Evolutionary conservation across 2,888 invertebrate species (phyloP), one percentile per base, ranked within the genome.

Genomic region (Caenorhabditis zanzibari): DNA sequence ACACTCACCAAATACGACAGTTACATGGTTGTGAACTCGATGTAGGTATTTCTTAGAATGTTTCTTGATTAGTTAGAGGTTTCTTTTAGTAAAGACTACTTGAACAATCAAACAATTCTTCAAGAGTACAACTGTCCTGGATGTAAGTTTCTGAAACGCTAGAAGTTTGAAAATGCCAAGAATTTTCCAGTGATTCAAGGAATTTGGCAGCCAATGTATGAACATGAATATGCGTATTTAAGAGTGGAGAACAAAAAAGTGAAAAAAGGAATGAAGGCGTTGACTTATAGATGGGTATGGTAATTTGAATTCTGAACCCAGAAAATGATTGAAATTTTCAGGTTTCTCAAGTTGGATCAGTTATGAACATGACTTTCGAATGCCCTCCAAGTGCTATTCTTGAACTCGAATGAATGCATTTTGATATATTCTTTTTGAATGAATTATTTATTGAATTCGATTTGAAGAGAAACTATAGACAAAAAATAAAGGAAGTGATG

Each of bases 291-390:
- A 77, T 77, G 77, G 77, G 71, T 77, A 47, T 24, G 24, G 1
- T 16, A 1, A 52, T 6, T 7, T 19, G 19, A 26, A 32, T 7
- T n/a, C 28, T 7, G 12, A 14, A 4, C 28, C 6, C 9, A 19
- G 59, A 59, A 41, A 35, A n/a, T n/a, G 12, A 22, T 22, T 14
- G 12, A 28, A 32, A 24, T 56, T 58, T 77, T 22, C 61, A 77
- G 76, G 61, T 69, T 24, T n/a, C 44, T 24, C 77, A 54, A 56
- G 32, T 47, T 1, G 77, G 69, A 41, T 22, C 61, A 26, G 56
- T 77, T 0, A 63, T 77, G 61, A 41, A 71, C 19, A 77, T 77
- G 77, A 77, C 69, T 16, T 77, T 77, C 24, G 71, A 77, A 10
- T 77, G 77, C n/a, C 77, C 77, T 35, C 77, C 77, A 6, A 71